Evolutionary conservation across 2,888 invertebrate genomes (phyloP).

Genomic region (Plusia festucae): DNA sequence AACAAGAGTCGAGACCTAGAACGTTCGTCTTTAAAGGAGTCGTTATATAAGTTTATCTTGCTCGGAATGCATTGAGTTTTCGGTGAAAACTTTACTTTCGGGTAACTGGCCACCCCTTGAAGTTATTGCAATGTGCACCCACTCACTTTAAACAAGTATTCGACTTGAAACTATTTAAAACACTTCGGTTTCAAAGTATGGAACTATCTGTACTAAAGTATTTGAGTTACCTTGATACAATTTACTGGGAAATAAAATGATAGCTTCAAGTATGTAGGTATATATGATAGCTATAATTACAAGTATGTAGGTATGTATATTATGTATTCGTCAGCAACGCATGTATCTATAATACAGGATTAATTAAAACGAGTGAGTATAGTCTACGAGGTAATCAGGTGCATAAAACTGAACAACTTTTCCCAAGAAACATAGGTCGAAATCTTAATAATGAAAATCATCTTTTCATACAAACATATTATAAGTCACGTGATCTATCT

Average conservation of each 20-base stretch:
- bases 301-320: no score
- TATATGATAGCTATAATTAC: neutral
- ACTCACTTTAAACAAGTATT: conserved; percentile 39
- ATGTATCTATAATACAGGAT: no score
- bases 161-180: conserved; percentile 48
- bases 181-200: conserved; percentile 23
- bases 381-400: no score
- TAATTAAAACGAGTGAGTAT: no score
- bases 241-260: neutral
- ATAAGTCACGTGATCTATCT: no score
- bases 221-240: conserved; percentile 14
- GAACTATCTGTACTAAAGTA: conserved; percentile 18
- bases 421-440: no score
- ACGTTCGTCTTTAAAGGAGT: conserved; percentile 39
- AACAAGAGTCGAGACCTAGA: conserved; percentile 37
- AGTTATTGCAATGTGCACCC: conserved; percentile 38
- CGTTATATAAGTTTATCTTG: conserved; percentile 54
- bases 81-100: conserved; percentile 50
- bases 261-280: neutral
- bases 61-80: conserved; percentile 52
- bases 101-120: conserved; percentile 40
- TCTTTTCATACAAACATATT: no score
- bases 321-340: no score
- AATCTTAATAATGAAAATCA: no score
- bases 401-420: no score